Evolutionary conservation across 2,797 vertebrate species (phyloP).

Genomic region (Eulemur rubriventer): DNA sequence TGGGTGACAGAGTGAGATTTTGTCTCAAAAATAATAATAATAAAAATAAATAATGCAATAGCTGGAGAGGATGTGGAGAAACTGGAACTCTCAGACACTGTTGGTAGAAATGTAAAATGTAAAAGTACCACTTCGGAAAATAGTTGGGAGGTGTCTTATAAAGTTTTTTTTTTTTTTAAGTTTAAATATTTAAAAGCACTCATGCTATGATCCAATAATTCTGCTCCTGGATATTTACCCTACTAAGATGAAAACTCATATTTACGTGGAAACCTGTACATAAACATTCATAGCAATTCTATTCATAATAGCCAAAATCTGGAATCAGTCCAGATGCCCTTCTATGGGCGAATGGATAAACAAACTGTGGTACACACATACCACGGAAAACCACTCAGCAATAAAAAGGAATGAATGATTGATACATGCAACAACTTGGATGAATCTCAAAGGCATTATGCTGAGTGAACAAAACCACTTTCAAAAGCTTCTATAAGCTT

Average conservation of each 20-base stretch:
- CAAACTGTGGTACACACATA: background rate
- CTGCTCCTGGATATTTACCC: background rate
- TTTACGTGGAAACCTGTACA: background rate
- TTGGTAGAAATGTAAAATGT: background rate
- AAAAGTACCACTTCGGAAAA: background rate
- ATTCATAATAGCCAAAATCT: background rate
- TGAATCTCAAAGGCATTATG: background rate
- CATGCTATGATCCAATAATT: background rate
- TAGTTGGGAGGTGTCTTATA: background rate
- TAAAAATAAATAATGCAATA: background rate
- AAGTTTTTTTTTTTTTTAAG: background rate
- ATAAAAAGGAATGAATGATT: background rate
- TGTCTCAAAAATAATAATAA: background rate
- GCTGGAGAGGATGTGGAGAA: background rate
- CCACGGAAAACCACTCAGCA: background rate
- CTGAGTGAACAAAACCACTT: background rate
- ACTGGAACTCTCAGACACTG: background rate
- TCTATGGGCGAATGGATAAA: background rate
- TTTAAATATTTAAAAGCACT: slow-evolving; percentile 10
- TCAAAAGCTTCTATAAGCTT: background rate
- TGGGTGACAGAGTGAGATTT: background rate
- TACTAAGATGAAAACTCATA: background rate
- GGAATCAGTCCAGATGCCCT: background rate
- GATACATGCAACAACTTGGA: background rate
- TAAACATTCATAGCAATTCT: background rate